These are phyloP conservation scores for Vireo griseus DNA, from an alignment of 2,797 vertebrate species.

Conservation along the genomic window DNA sequence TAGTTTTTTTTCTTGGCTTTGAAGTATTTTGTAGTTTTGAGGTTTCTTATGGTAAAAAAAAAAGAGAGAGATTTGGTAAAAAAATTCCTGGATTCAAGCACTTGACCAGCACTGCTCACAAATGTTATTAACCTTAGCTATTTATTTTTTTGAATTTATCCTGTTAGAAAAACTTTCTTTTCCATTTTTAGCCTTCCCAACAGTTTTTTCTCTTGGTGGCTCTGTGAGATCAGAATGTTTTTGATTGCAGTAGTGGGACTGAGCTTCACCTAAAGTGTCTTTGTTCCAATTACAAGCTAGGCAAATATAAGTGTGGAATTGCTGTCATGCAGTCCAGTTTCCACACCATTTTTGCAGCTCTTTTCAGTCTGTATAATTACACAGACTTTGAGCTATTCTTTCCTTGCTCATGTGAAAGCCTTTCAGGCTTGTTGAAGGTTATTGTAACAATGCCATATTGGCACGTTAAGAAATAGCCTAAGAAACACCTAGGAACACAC, in stretches of 20 bases:
- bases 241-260: not conserved
- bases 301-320: not conserved
- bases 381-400: not conserved
- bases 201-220: not conserved
- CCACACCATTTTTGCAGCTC: not conserved
- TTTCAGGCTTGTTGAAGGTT: not conserved
- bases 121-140: not conserved
- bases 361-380: not conserved
- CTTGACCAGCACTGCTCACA: not conserved
- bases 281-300: not conserved
- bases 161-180: not conserved
- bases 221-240: not conserved
- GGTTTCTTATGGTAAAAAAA: not conserved
- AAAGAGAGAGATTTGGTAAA: not conserved
- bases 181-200: not conserved
- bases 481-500: not conserved
- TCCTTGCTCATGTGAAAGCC: not conserved
- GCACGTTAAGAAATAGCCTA: not conserved
- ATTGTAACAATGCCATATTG: not conserved
- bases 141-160: not conserved
- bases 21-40: not conserved
- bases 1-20: not conserved
- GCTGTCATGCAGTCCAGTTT: not conserved
- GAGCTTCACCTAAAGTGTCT: not conserved
- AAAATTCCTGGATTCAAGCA: not conserved